Evolutionary conservation across 1,140 invertebrate genomes (phyloP).

Genomic region (Goniozus legneri): DNA sequence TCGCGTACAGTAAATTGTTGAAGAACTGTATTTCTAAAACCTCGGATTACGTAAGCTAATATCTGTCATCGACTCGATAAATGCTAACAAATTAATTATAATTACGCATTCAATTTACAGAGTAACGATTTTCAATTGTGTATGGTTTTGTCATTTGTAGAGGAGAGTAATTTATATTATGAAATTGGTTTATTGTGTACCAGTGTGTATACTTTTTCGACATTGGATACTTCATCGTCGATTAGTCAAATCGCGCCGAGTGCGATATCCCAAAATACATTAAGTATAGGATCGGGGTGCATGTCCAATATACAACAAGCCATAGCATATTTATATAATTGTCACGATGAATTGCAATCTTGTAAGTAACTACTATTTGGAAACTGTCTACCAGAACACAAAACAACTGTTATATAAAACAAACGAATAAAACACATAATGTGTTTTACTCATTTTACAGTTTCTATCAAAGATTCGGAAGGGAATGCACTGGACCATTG

Average conservation of each 20-base stretch:
- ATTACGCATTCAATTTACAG: slow-evolving; percentile 19
- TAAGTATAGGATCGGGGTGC: slow-evolving; percentile 17
- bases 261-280: background rate
- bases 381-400: too few species aligned
- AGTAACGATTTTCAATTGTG: slow-evolving; percentile 35
- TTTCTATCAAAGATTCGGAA: slow-evolving; percentile 27
- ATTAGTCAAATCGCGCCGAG: too few species aligned
- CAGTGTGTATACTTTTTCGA: slow-evolving; percentile 32
- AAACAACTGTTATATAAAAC: too few species aligned
- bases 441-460: slow-evolving; percentile 13
- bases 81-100: slow-evolving; percentile 5
- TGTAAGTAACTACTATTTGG: slow-evolving; percentile 28
- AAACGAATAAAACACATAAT: too few species aligned
- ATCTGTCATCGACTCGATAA: background rate
- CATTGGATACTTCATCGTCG: slow-evolving; percentile 35
- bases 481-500: slow-evolving; percentile 26
- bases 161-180: slow-evolving; percentile 39
- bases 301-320: slow-evolving; percentile 30
- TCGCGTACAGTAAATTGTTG: slow-evolving; percentile 39
- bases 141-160: slow-evolving; percentile 35
- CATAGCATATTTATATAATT: slow-evolving; percentile 40
- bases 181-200: slow-evolving; percentile 41
- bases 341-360: slow-evolving; percentile 31
- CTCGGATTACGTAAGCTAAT: slow-evolving; percentile 37
- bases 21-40: slow-evolving; percentile 33